A percentile compares a stretch with the other conserved stretches of the same genome.
Evolutionary conservation across 2,113 vertebrate species (phyloP).

Genomic region (Lepus timidus): DNA sequence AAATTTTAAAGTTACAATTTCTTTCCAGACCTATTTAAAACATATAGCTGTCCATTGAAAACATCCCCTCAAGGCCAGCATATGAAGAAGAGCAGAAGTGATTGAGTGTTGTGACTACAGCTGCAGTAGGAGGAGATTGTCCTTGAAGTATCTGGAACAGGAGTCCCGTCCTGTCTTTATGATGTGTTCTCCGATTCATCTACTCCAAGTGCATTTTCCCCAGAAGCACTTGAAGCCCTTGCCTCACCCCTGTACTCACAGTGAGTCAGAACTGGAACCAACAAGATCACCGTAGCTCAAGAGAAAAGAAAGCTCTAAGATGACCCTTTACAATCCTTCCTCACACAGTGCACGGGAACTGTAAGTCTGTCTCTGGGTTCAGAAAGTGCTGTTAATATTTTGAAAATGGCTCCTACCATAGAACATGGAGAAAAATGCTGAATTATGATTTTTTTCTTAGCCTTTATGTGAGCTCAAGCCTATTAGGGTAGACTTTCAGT

Average conservation of each 20-base stretch:
- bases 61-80: not conserved
- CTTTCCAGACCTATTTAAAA: slow-evolving; percentile 48
- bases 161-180: not conserved
- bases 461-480: accelerated
- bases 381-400: not conserved
- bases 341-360: not conserved
- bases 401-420: not conserved
- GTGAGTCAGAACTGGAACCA: not conserved
- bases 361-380: not conserved
- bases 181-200: not conserved
- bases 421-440: not conserved
- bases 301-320: not conserved
- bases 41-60: slow-evolving; percentile 50
- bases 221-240: not conserved
- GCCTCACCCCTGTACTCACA: not conserved
- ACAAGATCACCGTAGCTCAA: accelerated
- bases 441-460: not conserved
- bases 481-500: not conserved
- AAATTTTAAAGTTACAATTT: not conserved
- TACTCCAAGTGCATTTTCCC: not conserved
- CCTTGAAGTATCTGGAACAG: slow-evolving; percentile 34
- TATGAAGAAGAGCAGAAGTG: not conserved
- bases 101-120: not conserved
- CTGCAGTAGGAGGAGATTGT: slow-evolving; percentile 38
- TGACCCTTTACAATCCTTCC: not conserved